Evolutionary conservation across 2,113 vertebrate species (phyloP).

Genomic region (Oryzias melastigma): DNA sequence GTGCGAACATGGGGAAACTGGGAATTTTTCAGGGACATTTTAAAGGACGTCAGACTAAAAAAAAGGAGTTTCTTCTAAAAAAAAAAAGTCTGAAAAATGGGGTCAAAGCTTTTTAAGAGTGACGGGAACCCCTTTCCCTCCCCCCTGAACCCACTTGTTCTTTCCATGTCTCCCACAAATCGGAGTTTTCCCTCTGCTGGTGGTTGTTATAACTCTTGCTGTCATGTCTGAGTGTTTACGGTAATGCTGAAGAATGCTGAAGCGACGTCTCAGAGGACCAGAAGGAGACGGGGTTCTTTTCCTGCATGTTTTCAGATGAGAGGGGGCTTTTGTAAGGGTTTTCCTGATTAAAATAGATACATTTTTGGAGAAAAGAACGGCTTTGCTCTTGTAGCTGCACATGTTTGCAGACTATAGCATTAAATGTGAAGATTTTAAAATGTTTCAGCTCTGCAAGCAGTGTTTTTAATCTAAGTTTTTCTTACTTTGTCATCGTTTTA

Average conservation of each 20-base stretch:
- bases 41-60: too few species aligned
- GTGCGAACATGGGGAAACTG: conserved; percentile 61
- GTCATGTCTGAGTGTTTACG: conserved; percentile 56
- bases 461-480: too few species aligned
- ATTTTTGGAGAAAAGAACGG: neutral
- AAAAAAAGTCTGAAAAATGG: conserved; percentile 28
- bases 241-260: conserved; percentile 53
- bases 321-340: conserved; percentile 19
- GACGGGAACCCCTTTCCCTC: conserved; percentile 54
- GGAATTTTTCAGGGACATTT: conserved; percentile 55
- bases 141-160: conserved; percentile 14
- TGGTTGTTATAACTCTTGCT: conserved; percentile 53
- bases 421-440: too few species aligned
- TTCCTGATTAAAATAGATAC: neutral
- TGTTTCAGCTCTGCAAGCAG: too few species aligned
- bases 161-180: conserved; percentile 44
- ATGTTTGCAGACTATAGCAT: too few species aligned
- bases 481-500: too few species aligned
- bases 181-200: conserved; percentile 39
- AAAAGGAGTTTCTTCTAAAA: conserved; percentile 6
- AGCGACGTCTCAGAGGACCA: conserved; percentile 26
- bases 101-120: conserved; percentile 42
- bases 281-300: conserved; percentile 28
- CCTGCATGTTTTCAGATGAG: conserved; percentile 16
- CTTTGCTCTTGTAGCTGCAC: neutral